phyloP scores from a whole-genome alignment of 2,797 vertebrate species.

The Margarornis squamiger region DNA sequence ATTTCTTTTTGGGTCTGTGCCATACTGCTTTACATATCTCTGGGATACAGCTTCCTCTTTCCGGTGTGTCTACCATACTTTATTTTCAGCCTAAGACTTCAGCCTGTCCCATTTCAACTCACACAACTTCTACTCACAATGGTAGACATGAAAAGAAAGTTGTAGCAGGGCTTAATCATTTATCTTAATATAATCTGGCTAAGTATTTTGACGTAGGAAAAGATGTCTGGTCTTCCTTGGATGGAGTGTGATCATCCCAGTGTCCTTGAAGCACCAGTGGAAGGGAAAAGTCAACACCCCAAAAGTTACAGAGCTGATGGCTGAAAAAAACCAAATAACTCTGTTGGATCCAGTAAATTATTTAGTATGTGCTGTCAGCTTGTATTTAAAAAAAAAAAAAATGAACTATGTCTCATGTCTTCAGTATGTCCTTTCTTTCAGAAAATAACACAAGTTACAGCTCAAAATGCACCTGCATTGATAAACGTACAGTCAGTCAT shows the following conservation, averaged over 20 bases:
- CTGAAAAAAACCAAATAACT: neutral
- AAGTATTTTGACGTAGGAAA: neutral
- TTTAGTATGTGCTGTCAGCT: neutral
- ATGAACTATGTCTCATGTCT: neutral
- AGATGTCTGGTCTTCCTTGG: neutral
- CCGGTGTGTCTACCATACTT: neutral
- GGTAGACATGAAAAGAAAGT: neutral
- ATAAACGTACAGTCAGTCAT: rapidly evolving
- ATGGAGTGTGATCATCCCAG: neutral
- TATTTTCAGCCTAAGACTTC: neutral
- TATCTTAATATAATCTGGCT: neutral
- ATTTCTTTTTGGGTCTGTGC: neutral
- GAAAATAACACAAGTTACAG: neutral
- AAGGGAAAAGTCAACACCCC: neutral
- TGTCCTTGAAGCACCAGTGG: neutral
- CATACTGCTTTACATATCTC: neutral
- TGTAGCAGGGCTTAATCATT: neutral
- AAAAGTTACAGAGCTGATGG: neutral
- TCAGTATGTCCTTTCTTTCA: neutral
- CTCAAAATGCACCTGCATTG: neutral
- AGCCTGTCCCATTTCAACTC: neutral
- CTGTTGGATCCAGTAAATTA: neutral
- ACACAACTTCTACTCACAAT: neutral
- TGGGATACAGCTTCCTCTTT: neutral
- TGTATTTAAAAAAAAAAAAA: neutral